Percentiles rank a stretch among this genome's conserved stretches.
phyloP scores from a whole-genome alignment of 2,113 vertebrate species.

The Psammodynastes pulverulentus region DNA sequence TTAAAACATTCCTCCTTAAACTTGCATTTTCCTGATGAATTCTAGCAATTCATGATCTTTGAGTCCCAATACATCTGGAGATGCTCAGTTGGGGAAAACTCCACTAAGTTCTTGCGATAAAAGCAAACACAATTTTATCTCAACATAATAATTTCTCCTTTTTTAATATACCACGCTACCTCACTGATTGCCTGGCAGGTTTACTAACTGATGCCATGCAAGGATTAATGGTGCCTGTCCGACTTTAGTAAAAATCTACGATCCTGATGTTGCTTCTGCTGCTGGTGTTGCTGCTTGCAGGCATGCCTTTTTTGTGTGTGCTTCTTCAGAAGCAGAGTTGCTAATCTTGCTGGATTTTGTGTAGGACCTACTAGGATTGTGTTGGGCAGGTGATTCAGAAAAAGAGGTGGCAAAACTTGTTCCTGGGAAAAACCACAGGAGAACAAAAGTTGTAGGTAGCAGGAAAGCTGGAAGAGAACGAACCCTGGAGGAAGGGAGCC shows the following conservation, averaged over 20 bases:
- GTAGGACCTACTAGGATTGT: not conserved
- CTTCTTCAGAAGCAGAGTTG: not conserved
- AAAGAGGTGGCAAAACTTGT: not conserved
- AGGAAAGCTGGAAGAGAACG: not conserved
- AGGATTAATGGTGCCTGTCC: conserved; percentile 58
- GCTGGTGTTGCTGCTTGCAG: conserved; percentile 15
- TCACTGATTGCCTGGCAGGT: conserved; percentile 24
- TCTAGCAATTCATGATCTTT: not conserved
- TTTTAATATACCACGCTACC: conserved; percentile 33
- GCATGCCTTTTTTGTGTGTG: conserved; percentile 16
- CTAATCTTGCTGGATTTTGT: not conserved
- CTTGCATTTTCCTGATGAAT: not conserved
- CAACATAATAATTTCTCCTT: not conserved
- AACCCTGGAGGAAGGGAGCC: too few species aligned
- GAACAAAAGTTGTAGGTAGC: not conserved
- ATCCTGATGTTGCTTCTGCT: conserved; percentile 40
- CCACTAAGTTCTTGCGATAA: conserved; percentile 6
- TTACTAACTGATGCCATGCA: conserved; percentile 39
- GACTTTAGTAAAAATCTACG: conserved; percentile 55
- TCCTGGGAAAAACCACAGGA: not conserved
- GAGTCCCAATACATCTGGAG: not conserved
- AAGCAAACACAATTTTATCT: conserved; percentile 35
- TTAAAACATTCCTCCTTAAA: not conserved
- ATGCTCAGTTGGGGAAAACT: not conserved
- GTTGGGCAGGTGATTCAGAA: not conserved